Evolutionary conservation across 2,797 vertebrate species (phyloP), one percentile per base, ranked within the genome.

Genomic region (Nasua narica): DNA sequence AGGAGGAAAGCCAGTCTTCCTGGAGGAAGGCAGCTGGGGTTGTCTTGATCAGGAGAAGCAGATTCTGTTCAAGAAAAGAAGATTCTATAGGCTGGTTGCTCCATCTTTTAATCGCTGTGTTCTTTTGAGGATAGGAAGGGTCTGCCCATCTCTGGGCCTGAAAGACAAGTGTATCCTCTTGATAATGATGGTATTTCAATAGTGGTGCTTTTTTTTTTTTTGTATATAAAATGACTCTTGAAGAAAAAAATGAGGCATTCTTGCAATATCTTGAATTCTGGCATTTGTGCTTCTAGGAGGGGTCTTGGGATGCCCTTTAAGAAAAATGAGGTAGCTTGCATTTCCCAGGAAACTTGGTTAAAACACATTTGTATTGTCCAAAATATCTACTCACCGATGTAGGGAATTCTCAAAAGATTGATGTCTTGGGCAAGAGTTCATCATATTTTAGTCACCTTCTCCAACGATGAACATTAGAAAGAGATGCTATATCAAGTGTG

Each of bases 1-100:
- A 93, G 87, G 92, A 97, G 86, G 94, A 94, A 65, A 98, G 79
- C 72, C 86, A 79, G 87, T 87, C 94, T 82, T 95, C 58, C 76
- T 52, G 50, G 70, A 54, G 50, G 86, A 88, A 91, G 85, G 90
- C 96, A 93, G 84, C 90, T 95, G 93, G 67, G 91, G 78, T 97
- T 97, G 83, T 91, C 65, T 58, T 70, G 79, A 94, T 65, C 40
- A 78, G 37, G 77, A 95, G 72, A 93, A 78, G 32, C 90, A 40
- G 62, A 54, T 58, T 93, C 81, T 56, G 6, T 91, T 84, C 8
- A 29, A 94, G 86, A 91, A 95, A 93, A 81, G 46, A 85, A 87
- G 40, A 40, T 70, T 81, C 16, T n/a, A 11, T 90, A 67, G 37
- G 58, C 52, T 3, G 10, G 16, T 27, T 54, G 52, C 9, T 82